These are phyloP conservation scores for Spialia ferax DNA, from an alignment of 2,888 invertebrate species.

Conservation along the genomic window DNA sequence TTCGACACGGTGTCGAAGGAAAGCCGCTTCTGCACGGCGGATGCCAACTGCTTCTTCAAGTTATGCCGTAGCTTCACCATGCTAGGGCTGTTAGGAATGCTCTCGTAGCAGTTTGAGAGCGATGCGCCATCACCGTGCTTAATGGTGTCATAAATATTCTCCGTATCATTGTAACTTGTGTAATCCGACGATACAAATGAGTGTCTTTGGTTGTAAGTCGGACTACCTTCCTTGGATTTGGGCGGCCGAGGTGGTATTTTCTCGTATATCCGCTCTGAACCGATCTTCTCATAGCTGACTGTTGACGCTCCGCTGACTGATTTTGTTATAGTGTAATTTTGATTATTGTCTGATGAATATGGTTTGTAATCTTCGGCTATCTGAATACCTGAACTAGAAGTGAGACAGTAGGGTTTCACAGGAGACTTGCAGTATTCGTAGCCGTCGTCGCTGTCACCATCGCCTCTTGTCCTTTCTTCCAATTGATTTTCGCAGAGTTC, in stretches of 20 bases:
- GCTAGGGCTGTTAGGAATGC: slow-evolving; percentile 83
- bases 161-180: slow-evolving; percentile 77
- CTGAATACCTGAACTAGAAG: slow-evolving; percentile 78
- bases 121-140: slow-evolving; percentile 83
- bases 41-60: slow-evolving; percentile 68
- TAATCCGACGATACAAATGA: slow-evolving; percentile 74
- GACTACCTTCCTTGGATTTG: slow-evolving; percentile 74
- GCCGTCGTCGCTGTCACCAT: slow-evolving; percentile 81
- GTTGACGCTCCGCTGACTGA: slow-evolving; percentile 80
- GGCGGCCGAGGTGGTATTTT: slow-evolving; percentile 70
- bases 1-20: slow-evolving; percentile 82
- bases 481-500: slow-evolving; percentile 78
- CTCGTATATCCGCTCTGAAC: slow-evolving; percentile 80
- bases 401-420: slow-evolving; percentile 75
- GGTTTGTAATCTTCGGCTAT: slow-evolving; percentile 85
- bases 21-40: slow-evolving; percentile 73
- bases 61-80: slow-evolving; percentile 75
- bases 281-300: slow-evolving; percentile 80
- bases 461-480: slow-evolving; percentile 77
- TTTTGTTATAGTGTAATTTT: slow-evolving; percentile 75
- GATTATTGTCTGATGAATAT: slow-evolving; percentile 57
- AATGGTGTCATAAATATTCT: slow-evolving; percentile 89
- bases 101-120: slow-evolving; percentile 87
- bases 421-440: slow-evolving; percentile 83
- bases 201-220: slow-evolving; percentile 71